Conservation (phyloP, 1,140 invertebrate genomes). For the Aphis gossypii region DNA sequence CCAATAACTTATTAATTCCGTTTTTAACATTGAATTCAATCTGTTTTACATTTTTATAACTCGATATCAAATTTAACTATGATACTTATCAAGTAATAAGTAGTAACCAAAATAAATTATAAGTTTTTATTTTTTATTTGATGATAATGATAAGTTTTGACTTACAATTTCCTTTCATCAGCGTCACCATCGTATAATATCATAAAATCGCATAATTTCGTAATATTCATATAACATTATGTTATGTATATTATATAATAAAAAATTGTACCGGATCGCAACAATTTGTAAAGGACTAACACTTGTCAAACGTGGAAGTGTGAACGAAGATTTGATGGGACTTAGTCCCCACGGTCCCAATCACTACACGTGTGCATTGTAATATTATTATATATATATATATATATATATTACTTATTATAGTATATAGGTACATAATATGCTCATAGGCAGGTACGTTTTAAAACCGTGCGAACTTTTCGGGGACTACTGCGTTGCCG, state of each 20-base stretch:
- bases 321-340: not conserved
- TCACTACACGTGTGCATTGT: not conserved
- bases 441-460: not conserved
- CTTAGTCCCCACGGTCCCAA: no score
- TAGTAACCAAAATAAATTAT: not conserved
- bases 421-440: not conserved
- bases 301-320: not conserved
- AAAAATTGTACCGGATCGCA: no score
- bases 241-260: no score
- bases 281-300: not conserved
- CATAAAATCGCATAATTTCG: not conserved
- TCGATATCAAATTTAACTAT: not conserved
- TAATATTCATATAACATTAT: no score
- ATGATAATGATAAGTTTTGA: not conserved
- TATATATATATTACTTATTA: not conserved
- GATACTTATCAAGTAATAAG: not conserved
- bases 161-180: not conserved
- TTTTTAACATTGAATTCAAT: no score
- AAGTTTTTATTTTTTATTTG: not conserved
- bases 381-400: not conserved
- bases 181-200: no score
- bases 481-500: not conserved
- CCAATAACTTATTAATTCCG: not conserved
- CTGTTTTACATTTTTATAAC: not conserved
- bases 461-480: conserved; percentile 32